Evolutionary conservation across 2,888 invertebrate genomes (phyloP).

Genomic region (Epinotia nisella): DNA sequence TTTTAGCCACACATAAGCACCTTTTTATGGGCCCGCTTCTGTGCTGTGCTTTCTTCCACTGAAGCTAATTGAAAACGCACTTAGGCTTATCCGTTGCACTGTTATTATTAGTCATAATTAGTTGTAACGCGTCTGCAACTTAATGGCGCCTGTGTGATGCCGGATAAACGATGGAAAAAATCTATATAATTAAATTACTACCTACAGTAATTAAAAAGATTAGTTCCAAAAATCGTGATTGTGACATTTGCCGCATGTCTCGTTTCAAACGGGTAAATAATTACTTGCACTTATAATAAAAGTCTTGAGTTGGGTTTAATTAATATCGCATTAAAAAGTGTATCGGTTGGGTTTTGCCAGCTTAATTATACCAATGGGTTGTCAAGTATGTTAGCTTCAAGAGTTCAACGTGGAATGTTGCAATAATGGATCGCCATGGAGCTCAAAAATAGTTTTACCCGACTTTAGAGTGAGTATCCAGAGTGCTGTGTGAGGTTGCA

Average conservation of each 20-base stretch:
- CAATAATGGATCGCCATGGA: no score
- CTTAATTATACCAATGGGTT: neutral
- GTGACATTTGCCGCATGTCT: conserved; percentile 7
- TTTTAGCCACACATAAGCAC: conserved; percentile 82
- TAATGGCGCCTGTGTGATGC: conserved; percentile 5
- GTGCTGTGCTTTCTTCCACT: conserved; percentile 67
- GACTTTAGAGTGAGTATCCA: no score
- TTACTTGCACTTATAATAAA: conserved; percentile 11
- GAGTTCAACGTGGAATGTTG: neutral
- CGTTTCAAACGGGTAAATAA: conserved; percentile 23
- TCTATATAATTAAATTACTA: conserved; percentile 5
- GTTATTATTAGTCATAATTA: conserved; percentile 34
- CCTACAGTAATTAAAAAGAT: conserved; percentile 11
- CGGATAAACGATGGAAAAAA: conserved; percentile 1
- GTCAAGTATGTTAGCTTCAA: neutral
- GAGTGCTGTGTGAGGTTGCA: no score
- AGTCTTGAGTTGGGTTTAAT: conserved; percentile 7
- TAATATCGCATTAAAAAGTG: conserved; percentile 12
- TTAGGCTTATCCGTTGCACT: conserved; percentile 27
- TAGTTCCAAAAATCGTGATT: conserved; percentile 15
- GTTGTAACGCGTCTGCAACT: conserved; percentile 14
- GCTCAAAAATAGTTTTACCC: no score
- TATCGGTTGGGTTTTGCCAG: conserved; percentile 4
- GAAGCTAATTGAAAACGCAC: conserved; percentile 31
- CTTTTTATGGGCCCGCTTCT: conserved; percentile 78